Evolutionary conservation across 2,797 vertebrate genomes (phyloP), one percentile per base, ranked within the genome.

Genomic region (Anniella stebbinsi): DNA sequence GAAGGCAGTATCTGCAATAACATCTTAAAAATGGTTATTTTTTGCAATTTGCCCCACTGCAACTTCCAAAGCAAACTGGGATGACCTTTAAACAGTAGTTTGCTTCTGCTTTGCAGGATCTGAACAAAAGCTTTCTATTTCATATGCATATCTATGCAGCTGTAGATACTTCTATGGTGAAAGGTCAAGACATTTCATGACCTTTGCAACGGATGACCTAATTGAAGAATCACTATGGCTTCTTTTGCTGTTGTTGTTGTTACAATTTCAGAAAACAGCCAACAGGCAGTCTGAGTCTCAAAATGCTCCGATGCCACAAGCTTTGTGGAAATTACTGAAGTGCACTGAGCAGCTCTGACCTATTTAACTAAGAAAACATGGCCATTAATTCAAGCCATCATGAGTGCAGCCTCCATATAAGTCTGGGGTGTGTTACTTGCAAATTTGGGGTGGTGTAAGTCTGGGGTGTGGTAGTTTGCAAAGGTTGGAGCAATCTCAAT

Each of bases 91-190:
- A 93, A 92, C 86, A 96, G 89, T 51, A 86, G 92, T 89, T 93
- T 93, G 85, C 91, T 95, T 95, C 94, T 96, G 92, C 93, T 93
- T 90, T 88, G 45, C 84, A 87, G 80, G 72, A 51, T 88, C 45
- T 54, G 90, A 94, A 95, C 93, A 95, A 95, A 95, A 91, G 84
- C 88, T 92, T 95, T 94, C 92, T 96, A 93, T 95, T 72, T 91
- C 90, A 92, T 77, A 75, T 82, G 85, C 78, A 91, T 91, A 84
- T 70, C 80, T 93, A 93, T 85, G 89, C 89, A 57, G 85, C 77
- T 8, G 77, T 77, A 91, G 91, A 75, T 93, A 88, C 38, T 88
- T 94, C 54, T 89, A 83, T 86, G 67, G 38, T 89, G 91, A 94
- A 94, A 95, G n/a, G 87, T 90, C 88, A 91, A 85, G 89, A n/a